phyloP scores from a whole-genome alignment of 2,888 invertebrate genomes.

The Cactoblastis cactorum region DNA sequence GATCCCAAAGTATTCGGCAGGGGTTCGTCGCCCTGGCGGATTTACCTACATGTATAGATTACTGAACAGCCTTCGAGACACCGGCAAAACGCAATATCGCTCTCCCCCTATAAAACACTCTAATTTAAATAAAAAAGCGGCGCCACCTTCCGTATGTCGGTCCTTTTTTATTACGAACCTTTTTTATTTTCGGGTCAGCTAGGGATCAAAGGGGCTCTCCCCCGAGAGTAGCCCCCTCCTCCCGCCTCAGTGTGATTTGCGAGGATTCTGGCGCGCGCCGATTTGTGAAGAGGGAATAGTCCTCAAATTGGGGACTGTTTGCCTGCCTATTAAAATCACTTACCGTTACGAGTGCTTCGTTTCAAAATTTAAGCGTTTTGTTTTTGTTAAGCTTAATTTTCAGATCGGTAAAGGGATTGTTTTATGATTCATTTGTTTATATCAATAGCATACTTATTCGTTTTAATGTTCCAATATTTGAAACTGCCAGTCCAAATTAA shows the following conservation, averaged over 20 bases:
- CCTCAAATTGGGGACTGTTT: slow-evolving; percentile 71
- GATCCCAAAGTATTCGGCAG: slow-evolving; percentile 48
- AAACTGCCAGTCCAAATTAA: no score
- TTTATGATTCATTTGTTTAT: neutral
- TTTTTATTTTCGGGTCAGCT: slow-evolving; percentile 80
- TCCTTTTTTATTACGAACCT: slow-evolving; percentile 78
- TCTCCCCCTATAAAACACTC: slow-evolving; percentile 78
- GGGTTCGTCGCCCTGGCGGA: slow-evolving; percentile 56
- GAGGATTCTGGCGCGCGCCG: slow-evolving; percentile 69
- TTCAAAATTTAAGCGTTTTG: slow-evolving; percentile 42
- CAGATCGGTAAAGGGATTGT: slow-evolving; percentile 28
- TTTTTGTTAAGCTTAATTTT: slow-evolving; percentile 43
- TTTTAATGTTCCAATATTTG: slow-evolving; percentile 66
- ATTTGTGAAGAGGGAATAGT: slow-evolving; percentile 76
- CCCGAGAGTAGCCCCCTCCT: slow-evolving; percentile 51
- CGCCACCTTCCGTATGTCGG: slow-evolving; percentile 79
- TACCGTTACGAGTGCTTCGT: slow-evolving; percentile 51
- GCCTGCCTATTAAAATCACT: slow-evolving; percentile 75
- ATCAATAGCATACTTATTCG: neutral
- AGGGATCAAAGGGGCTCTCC: slow-evolving; percentile 77
- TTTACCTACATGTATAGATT: slow-evolving; percentile 62
- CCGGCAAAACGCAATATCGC: slow-evolving; percentile 77
- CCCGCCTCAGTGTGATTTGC: slow-evolving; percentile 70
- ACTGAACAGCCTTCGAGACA: slow-evolving; percentile 64
- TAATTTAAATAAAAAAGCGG: slow-evolving; percentile 80